These are phyloP conservation scores for Zygothrica quintamaculata DNA, from an alignment of 2,888 invertebrate species.

Conservation along the genomic window DNA sequence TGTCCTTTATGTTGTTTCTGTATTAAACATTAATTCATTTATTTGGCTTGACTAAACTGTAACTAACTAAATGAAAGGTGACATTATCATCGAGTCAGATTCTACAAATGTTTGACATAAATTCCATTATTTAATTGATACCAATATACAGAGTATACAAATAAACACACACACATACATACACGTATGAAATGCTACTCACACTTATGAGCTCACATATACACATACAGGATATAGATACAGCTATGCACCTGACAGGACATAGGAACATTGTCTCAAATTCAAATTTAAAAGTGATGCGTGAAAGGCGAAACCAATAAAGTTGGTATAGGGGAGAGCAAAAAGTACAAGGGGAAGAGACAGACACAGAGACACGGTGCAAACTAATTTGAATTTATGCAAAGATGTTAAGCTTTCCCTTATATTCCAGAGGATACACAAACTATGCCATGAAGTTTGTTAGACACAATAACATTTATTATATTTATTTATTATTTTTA, in stretches of 20 bases:
- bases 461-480: no score
- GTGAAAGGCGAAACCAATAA: constrained; percentile 9
- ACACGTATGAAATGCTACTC: constrained; percentile 7
- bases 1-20: constrained; percentile 3
- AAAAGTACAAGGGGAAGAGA: constrained; percentile 1
- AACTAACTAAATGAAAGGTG: constrained; percentile 1
- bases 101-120: constrained; percentile 65
- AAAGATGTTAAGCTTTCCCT: constrained; percentile 33
- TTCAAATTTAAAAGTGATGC: constrained; percentile 75
- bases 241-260: constrained; percentile 65
- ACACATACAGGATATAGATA: constrained; percentile 54
- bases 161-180: constrained; percentile 16
- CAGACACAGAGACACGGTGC: constrained; percentile 3
- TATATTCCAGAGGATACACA: neutral
- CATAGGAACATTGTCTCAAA: constrained; percentile 61
- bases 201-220: no score
- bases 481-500: neutral
- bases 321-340: neutral
- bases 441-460: neutral
- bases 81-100: constrained; percentile 20
- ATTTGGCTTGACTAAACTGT: constrained; percentile 8
- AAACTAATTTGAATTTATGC: constrained; percentile 78
- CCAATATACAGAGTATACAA: constrained; percentile 62
- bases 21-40: neutral
- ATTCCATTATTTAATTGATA: constrained; percentile 78